Percentiles rank a stretch among this genome's conserved stretches.
phyloP scores from a whole-genome alignment of 2,797 vertebrate species.

The Manis javanica region DNA sequence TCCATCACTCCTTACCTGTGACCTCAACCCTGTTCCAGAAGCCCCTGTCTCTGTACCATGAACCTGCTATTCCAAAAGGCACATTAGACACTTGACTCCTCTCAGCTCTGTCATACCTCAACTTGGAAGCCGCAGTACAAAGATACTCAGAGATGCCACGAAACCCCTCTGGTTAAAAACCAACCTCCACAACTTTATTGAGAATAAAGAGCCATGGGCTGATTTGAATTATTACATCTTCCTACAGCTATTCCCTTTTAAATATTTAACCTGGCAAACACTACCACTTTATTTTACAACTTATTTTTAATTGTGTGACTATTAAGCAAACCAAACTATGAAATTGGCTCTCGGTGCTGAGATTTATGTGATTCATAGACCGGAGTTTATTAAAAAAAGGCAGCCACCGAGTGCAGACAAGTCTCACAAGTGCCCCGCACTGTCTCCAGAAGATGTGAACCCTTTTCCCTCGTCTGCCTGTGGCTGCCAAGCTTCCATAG shows the following conservation, averaged over 20 bases:
- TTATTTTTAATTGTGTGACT: conserved; percentile 72
- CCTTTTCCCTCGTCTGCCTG: neutral
- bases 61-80: neutral
- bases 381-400: conserved; percentile 62
- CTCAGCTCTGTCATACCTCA: neutral
- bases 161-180: neutral
- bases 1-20: neutral
- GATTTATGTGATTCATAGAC: conserved; percentile 58
- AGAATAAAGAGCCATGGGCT: conserved; percentile 1
- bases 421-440: neutral
- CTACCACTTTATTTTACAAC: conserved; percentile 39
- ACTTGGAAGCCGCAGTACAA: neutral
- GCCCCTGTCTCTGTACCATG: neutral
- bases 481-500: neutral
- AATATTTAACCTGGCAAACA: conserved; percentile 58
- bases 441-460: neutral
- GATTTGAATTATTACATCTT: conserved; percentile 32
- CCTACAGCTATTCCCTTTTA: conserved; percentile 60
- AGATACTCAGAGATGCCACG: neutral
- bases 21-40: neutral
- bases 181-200: neutral
- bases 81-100: neutral
- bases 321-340: conserved; percentile 73
- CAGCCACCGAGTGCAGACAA: conserved; percentile 2
- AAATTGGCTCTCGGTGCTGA: conserved; percentile 33